Evolutionary conservation across 2,888 invertebrate species (phyloP).

Genomic region (Hydrotaea cyrtoneurina): DNA sequence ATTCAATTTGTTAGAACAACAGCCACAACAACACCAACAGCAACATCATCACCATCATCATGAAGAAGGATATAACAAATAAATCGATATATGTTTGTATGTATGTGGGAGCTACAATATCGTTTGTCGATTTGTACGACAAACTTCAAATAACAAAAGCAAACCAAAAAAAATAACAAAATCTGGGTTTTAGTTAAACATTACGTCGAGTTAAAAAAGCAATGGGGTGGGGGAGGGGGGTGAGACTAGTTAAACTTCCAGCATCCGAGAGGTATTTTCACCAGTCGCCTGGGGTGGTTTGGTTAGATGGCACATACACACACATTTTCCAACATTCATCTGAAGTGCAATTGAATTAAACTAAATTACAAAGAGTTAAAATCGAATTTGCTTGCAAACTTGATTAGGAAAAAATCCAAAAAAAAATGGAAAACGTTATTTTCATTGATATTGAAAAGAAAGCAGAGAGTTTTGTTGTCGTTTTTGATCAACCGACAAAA

Average conservation of each 20-base stretch:
- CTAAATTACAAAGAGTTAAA: conserved; percentile 21
- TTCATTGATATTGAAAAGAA: background rate
- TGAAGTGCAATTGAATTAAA: conserved; percentile 52
- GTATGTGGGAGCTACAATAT: background rate
- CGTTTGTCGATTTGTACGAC: conserved; percentile 11
- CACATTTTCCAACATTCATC: no score
- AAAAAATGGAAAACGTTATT: background rate
- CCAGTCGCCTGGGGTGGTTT: no score
- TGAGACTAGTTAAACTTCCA: background rate
- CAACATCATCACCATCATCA: background rate
- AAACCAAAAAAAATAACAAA: conserved; percentile 46
- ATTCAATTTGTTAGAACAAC: background rate
- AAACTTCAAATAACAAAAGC: conserved; percentile 10
- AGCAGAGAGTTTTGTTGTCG: background rate
- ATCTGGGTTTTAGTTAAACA: conserved; percentile 41
- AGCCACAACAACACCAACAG: background rate
- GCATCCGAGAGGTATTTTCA: background rate
- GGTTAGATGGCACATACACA: no score
- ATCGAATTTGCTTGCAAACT: background rate
- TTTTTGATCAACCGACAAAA: background rate
- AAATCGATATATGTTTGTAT: background rate
- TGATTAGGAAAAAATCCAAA: background rate
- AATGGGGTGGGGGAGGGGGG: background rate
- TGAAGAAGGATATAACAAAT: background rate
- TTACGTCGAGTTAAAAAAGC: background rate